These are phyloP conservation scores for Agrilus cyanescens DNA, from an alignment of 2,888 invertebrate genomes.

Conservation along the genomic window DNA sequence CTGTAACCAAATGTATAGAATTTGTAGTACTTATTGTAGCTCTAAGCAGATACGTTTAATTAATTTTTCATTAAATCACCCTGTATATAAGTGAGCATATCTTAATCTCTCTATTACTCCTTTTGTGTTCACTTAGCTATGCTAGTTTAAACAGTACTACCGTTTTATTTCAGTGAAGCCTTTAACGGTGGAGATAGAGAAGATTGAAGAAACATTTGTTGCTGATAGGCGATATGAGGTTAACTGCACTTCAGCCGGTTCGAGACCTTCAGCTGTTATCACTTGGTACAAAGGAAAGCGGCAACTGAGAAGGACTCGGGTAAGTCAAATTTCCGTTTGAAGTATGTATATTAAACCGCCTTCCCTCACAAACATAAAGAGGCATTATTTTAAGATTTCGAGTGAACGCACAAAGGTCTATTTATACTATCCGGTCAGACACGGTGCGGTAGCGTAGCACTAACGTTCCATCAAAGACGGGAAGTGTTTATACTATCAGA, in stretches of 20 bases:
- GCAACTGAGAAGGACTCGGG: constrained; percentile 68
- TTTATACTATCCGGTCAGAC: too few relatives aligned
- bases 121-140: too few relatives aligned
- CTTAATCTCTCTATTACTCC: too few relatives aligned
- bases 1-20: too few relatives aligned
- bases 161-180: constrained; percentile 57
- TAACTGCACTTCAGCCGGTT: constrained; percentile 73
- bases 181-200: constrained; percentile 65
- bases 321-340: constrained; percentile 27
- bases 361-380: neutral
- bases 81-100: too few relatives aligned
- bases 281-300: constrained; percentile 85
- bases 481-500: too few relatives aligned
- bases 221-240: constrained; percentile 77
- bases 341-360: neutral
- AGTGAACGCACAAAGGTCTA: neutral
- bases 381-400: neutral
- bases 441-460: too few relatives aligned
- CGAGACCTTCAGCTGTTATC: constrained; percentile 73
- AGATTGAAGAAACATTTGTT: constrained; percentile 56
- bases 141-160: too few relatives aligned
- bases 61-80: too few relatives aligned
- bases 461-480: too few relatives aligned
- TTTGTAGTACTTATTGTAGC: too few relatives aligned
- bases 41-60: too few relatives aligned